Evolutionary conservation across 2,888 invertebrate species (phyloP), one percentile per base, ranked within the genome.

Genomic region (Acleris literana): DNA sequence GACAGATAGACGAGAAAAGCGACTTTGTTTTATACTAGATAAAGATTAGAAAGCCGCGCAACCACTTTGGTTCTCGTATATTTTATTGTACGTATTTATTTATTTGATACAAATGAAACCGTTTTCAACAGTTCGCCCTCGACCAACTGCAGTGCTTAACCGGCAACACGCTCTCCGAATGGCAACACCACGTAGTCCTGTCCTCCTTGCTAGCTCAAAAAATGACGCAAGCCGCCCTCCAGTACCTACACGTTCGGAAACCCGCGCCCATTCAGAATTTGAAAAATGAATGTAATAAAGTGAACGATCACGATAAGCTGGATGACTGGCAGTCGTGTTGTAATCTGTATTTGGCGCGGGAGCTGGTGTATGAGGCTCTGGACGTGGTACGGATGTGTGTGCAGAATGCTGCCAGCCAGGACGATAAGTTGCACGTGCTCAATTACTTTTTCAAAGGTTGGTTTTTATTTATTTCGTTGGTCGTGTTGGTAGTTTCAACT

Each of bases 131-230:
- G 94, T 94, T 94, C 70, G 95, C 95, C 0, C 87, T 96, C 63
- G 93, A 94, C 72, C 93, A 95, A 71, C 87, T 96, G 5, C 91
- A 95, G 72, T 94, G 95, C 76, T 82, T 94, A 25, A 93, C 95
- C 0, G 92, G 93, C 73, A 88, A 92, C 74, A 87, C 90, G 22
- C 88, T 97, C 17, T 93, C 94, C 29, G 93, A 94, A 11, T 96
- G 96, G 96, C 96, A 97, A 79, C 97, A 97, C 82, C 93, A 93
- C 65, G 93, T 95, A 0, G 94, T 96, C 0, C 81, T 97, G 5
- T 94, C 95, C 5, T 93, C 96, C 0, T 85, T 96, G 4, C 87
- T 96, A 5, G 93, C 94, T 0, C 96, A 96, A 76, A 94, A 94
- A 71, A 95, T 96, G 72, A 93, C 94, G 0, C 94, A 95, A 75